Conservation (phyloP, 1,140 invertebrate species). For the Hesperophylax magnus region DNA sequence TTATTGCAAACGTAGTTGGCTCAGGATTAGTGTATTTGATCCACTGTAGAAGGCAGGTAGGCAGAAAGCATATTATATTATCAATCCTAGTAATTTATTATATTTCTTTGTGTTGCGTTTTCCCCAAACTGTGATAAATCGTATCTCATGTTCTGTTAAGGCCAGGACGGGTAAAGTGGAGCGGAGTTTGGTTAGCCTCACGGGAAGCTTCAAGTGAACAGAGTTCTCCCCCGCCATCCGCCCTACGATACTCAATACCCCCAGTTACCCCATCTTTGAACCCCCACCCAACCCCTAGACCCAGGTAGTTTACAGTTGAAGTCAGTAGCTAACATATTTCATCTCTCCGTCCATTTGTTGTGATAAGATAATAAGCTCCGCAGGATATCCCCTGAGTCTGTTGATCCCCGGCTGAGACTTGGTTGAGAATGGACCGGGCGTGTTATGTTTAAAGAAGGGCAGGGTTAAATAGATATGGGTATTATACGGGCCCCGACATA, state of each 20-base stretch:
- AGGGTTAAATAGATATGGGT: neutral
- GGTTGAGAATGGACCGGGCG: neutral
- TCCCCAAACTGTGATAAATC: slow-evolving; percentile 9
- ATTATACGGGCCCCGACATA: too few relatives aligned
- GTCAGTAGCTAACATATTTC: slow-evolving; percentile 15
- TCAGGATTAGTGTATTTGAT: too few relatives aligned
- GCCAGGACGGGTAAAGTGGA: neutral
- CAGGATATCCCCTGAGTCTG: neutral
- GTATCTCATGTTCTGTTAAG: neutral
- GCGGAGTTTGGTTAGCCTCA: slow-evolving; percentile 1
- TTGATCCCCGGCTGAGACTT: neutral
- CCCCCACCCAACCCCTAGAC: neutral
- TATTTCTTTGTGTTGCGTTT: neutral
- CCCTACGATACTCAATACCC: neutral
- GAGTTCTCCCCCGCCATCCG: neutral
- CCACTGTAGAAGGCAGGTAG: too few relatives aligned
- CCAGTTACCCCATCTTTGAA: neutral
- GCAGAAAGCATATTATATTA: too few relatives aligned
- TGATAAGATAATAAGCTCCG: slow-evolving; percentile 25
- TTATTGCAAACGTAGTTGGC: too few relatives aligned
- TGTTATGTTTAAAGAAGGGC: neutral
- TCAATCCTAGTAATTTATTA: too few relatives aligned
- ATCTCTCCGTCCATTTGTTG: slow-evolving; percentile 21
- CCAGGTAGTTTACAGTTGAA: neutral
- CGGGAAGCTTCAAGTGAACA: neutral